Percentiles rank a stretch among this genome's conserved stretches.
phyloP scores from a whole-genome alignment of 2,113 vertebrate genomes.

The Brienomyrus brachyistius region DNA sequence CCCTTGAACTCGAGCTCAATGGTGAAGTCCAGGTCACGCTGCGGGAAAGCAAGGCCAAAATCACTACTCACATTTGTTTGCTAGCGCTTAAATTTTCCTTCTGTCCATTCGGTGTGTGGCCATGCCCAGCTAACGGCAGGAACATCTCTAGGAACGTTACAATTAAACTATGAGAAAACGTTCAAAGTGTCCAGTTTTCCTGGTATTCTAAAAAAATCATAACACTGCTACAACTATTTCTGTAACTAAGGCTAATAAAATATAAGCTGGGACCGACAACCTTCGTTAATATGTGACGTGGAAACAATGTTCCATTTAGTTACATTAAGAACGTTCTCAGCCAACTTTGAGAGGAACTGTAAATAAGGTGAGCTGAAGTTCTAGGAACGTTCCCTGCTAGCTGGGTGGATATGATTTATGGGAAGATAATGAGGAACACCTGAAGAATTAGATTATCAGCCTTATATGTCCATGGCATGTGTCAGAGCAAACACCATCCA shows the following conservation, averaged over 20 bases:
- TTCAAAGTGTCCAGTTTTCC: not conserved
- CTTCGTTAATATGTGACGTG: not conserved
- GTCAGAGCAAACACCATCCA: not conserved
- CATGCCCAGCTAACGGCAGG: not conserved
- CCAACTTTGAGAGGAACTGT: not conserved
- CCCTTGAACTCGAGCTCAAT: conserved; percentile 97
- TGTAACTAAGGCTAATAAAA: too few species aligned
- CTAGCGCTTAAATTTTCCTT: not conserved
- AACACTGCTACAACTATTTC: not conserved
- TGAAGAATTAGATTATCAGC: not conserved
- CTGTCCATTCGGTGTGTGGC: not conserved
- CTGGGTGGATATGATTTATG: not conserved
- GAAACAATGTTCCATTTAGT: not conserved
- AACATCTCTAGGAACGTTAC: not conserved
- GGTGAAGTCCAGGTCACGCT: conserved; percentile 96
- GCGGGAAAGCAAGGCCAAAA: conserved; percentile 34
- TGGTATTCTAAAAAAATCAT: not conserved
- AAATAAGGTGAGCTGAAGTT: not conserved
- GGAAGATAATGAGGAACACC: not conserved
- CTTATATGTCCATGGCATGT: not conserved
- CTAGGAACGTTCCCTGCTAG: not conserved
- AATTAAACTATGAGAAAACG: not conserved
- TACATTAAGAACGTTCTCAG: not conserved
- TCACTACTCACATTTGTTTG: not conserved
- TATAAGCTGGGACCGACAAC: not conserved